A percentile compares a stretch with the other conserved stretches of the same genome.
phyloP scores from a whole-genome alignment of 2,888 invertebrate genomes.

The Helleia helle region DNA sequence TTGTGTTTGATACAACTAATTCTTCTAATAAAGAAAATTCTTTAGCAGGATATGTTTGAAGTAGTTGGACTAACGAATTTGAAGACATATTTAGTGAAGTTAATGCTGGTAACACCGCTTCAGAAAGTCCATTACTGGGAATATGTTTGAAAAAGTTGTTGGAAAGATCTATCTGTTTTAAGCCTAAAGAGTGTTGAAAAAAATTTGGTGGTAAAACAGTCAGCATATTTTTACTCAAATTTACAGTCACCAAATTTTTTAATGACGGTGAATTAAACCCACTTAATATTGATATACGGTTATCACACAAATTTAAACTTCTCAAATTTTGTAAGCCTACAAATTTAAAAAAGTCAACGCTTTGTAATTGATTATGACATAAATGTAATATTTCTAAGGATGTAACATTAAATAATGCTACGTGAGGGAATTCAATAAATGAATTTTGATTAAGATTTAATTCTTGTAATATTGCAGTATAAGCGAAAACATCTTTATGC shows the following conservation, averaged over 20 bases:
- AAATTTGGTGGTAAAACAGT: slow-evolving; percentile 87
- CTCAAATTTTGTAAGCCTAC: slow-evolving; percentile 83
- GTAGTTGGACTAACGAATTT: slow-evolving; percentile 84
- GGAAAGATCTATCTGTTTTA: slow-evolving; percentile 85
- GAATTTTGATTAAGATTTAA: slow-evolving; percentile 82
- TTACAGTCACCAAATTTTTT: slow-evolving; percentile 81
- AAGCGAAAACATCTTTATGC: slow-evolving; percentile 81
- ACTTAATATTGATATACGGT: slow-evolving; percentile 81
- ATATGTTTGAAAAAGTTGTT: slow-evolving; percentile 86
- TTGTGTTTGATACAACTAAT: slow-evolving; percentile 84
- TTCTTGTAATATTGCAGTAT: slow-evolving; percentile 83
- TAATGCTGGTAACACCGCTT: slow-evolving; percentile 80
- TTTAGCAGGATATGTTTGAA: slow-evolving; percentile 80
- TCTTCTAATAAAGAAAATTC: slow-evolving; percentile 87
- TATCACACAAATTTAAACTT: slow-evolving; percentile 82
- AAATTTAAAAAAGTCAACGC: slow-evolving; percentile 84
- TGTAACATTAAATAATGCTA: slow-evolving; percentile 82
- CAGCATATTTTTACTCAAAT: slow-evolving; percentile 83
- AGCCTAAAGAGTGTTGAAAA: slow-evolving; percentile 80
- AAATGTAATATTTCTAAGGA: slow-evolving; percentile 82
- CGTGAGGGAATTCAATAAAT: slow-evolving; percentile 85
- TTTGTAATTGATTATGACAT: slow-evolving; percentile 78
- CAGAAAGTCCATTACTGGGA: slow-evolving; percentile 83
- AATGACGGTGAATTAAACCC: slow-evolving; percentile 85
- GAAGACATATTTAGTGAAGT: slow-evolving; percentile 87